phyloP scores from a whole-genome alignment of 2,888 invertebrate species.

The Plemyria rubiginata region DNA sequence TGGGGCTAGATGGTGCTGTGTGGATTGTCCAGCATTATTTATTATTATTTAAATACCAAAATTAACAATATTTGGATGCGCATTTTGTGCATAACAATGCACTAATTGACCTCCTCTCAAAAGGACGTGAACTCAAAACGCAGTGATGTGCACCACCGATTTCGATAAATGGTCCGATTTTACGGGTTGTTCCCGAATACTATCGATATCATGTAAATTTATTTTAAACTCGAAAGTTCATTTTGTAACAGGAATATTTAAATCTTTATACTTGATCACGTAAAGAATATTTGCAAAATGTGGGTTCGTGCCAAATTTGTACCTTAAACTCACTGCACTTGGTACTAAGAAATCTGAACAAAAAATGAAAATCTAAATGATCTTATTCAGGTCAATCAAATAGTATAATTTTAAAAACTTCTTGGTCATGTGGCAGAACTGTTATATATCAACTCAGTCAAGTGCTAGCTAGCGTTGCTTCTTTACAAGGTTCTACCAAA shows the following conservation, averaged over 20 bases:
- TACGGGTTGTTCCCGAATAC: background rate
- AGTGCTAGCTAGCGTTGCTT: background rate
- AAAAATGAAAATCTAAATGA: too few relatives aligned
- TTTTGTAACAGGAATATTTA: background rate
- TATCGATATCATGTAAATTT: background rate
- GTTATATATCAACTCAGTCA: background rate
- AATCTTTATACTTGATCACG: background rate
- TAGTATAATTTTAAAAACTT: too few relatives aligned
- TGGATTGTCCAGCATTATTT: too few relatives aligned
- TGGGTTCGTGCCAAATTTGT: too few relatives aligned
- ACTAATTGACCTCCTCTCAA: background rate
- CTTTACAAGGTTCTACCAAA: background rate
- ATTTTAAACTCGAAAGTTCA: background rate
- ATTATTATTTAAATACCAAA: too few relatives aligned
- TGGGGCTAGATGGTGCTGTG: too few relatives aligned
- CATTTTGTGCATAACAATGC: too few relatives aligned
- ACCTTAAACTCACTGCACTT: too few relatives aligned
- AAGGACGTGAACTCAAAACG: conserved; percentile 4
- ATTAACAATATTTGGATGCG: too few relatives aligned
- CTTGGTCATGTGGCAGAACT: background rate
- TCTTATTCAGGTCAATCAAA: too few relatives aligned
- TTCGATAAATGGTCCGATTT: conserved; percentile 3
- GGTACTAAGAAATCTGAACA: too few relatives aligned
- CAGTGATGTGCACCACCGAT: conserved; percentile 2
- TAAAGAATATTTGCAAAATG: background rate